phyloP scores from a whole-genome alignment of 1,140 invertebrate genomes.

The Agraylea sexmaculata region DNA sequence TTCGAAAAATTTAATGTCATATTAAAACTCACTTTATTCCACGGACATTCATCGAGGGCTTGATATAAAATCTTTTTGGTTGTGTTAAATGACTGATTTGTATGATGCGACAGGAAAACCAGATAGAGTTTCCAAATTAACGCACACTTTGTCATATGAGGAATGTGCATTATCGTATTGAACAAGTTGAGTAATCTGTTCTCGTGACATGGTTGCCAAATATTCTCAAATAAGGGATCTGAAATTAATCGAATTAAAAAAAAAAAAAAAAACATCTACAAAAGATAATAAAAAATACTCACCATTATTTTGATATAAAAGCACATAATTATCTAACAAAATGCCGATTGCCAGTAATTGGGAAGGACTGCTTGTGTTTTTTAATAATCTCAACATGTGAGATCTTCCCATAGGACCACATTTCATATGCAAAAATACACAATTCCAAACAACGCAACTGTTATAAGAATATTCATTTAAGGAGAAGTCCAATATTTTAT shows the following conservation, averaged over 20 bases:
- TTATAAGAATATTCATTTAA: conserved; percentile 16
- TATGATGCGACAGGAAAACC: conserved; percentile 23
- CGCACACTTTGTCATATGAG: conserved; percentile 22
- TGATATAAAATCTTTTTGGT: conserved; percentile 34
- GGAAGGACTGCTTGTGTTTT: conserved; percentile 8
- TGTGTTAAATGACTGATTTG: conserved; percentile 21
- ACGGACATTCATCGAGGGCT: conserved; percentile 52
- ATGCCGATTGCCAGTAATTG: conserved; percentile 11
- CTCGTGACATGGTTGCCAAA: conserved; percentile 18
- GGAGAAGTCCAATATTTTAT: background rate
- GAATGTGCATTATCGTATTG: conserved; percentile 19
- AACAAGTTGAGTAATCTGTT: conserved; percentile 27
- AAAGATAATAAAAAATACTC: background rate
- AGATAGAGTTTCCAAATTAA: conserved; percentile 27
- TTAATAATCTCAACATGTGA: conserved; percentile 8
- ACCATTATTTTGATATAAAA: conserved; percentile 19
- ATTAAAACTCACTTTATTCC: conserved; percentile 46
- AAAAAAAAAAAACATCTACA: background rate
- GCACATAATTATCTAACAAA: conserved; percentile 12
- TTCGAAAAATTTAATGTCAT: background rate
- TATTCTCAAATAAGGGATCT: conserved; percentile 11
- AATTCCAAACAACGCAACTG: conserved; percentile 6
- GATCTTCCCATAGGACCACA: conserved; percentile 8
- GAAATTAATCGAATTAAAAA: background rate
- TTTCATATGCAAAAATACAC: background rate